Base-by-base conservation (phyloP, 2,113 vertebrate genomes). In the Neodontobutis hainanensis region DNA sequence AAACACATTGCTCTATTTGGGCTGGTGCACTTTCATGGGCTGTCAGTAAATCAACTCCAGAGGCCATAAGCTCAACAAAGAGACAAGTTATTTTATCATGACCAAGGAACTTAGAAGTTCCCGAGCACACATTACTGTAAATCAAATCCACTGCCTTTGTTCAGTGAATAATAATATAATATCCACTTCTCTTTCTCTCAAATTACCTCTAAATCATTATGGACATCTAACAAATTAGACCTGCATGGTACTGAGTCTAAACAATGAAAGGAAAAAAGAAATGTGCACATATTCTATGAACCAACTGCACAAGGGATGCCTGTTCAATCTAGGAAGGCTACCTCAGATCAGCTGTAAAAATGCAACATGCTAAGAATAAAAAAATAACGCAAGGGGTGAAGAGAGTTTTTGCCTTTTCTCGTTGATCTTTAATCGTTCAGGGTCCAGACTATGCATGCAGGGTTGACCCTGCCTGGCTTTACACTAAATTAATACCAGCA, bases 401-500 rank as follows among this genome's bases (percentile, higher is more conserved):
- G 6, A n/a, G 57, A 60, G 52, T 76, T 87, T 87, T 80, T 87
- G 32, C 65, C 51, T 76, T 81, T 82, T 70, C 77, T 81, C 52
- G 61, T 65, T 78, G 74, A 85, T 87, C 85, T 85, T 86, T 92
- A 91, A 91, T 87, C 88, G 85, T 83, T 88, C 85, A 75, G 57
- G 83, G 82, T 81, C 87, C 83, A 89, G 85, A 81, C 86, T 63
- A 79, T 77, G 88, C 72, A 68, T 65, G 65, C 69, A 81, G 62
- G 68, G 63, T 74, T 79, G 74, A 90, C 82, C 89, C 88, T 40
- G 46, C 50, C 58, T 87, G 71, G 56, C 87, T 84, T 90, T 58
- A 83, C 38, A 73, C 85, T 66, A 88, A 88, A 88, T 70, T 86
- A 90, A 91, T 70, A 90, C 77, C 86, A 87, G 85, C 68, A 78